A percentile compares a stretch with the other conserved stretches of the same genome.
phyloP scores from a whole-genome alignment of 2,113 vertebrate species.

The Chroicocephalus ridibundus region DNA sequence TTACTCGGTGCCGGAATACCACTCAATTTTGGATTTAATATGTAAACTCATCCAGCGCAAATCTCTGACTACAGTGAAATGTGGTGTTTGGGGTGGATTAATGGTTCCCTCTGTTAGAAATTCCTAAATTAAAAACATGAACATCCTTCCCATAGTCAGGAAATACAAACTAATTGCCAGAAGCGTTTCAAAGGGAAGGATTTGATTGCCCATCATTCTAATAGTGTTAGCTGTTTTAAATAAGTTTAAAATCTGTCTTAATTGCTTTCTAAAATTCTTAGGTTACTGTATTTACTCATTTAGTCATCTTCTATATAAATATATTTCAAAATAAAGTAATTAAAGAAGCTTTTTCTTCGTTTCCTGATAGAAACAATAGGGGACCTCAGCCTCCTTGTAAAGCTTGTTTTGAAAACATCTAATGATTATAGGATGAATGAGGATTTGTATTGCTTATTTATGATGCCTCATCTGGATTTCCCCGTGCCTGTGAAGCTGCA shows the following conservation, averaged over 20 bases:
- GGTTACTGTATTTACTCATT: background rate
- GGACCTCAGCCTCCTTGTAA: background rate
- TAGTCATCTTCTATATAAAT: background rate
- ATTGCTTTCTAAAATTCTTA: background rate
- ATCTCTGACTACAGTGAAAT: background rate
- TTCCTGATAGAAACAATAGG: background rate
- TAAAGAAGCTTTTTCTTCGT: background rate
- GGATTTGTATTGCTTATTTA: slow-evolving; percentile 31
- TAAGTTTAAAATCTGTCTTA: background rate
- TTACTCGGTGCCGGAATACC: background rate
- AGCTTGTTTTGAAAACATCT: slow-evolving; percentile 9
- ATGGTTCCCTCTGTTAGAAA: background rate
- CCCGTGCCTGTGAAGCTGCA: slow-evolving; percentile 23
- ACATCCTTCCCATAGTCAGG: background rate
- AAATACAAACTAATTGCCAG: background rate
- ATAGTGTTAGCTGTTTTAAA: background rate
- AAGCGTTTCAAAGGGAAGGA: background rate
- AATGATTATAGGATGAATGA: slow-evolving; percentile 14
- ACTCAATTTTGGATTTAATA: background rate
- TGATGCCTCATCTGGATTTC: slow-evolving; percentile 31
- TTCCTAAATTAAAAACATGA: background rate
- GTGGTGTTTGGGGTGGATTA: background rate
- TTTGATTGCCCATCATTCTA: background rate
- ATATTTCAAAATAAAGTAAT: background rate
- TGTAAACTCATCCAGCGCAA: background rate